These are phyloP conservation scores for Psilanteris sp. DNA, from an alignment of 1,140 invertebrate species.

Conservation along the genomic window DNA sequence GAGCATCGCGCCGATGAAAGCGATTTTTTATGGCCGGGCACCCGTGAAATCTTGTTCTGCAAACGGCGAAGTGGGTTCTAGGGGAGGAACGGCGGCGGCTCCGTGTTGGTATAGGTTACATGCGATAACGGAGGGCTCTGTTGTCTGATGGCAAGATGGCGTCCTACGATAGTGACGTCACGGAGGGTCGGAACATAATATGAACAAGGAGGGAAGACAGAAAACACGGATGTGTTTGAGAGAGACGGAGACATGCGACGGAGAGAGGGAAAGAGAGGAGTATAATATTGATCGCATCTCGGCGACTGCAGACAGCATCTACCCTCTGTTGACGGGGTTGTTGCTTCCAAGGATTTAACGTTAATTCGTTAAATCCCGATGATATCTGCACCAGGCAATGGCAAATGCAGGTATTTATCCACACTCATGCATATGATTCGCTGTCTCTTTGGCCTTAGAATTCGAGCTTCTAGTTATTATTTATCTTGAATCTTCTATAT, in stretches of 20 bases:
- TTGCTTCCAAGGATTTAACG: constrained; percentile 77
- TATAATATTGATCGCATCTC: constrained; percentile 80
- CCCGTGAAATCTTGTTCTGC: constrained; percentile 46
- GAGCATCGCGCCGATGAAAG: constrained; percentile 46
- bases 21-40: constrained; percentile 25
- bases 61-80: constrained; percentile 42
- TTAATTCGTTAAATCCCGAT: constrained; percentile 71
- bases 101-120: constrained; percentile 56
- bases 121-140: constrained; percentile 76
- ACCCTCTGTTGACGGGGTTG: constrained; percentile 78
- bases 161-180: constrained; percentile 80
- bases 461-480: constrained; percentile 31
- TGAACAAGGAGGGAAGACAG: constrained; percentile 48
- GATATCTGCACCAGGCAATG: constrained; percentile 54
- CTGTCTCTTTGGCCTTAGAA: constrained; percentile 36
- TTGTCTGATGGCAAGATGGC: constrained; percentile 81
- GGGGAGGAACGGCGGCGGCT: constrained; percentile 50
- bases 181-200: constrained; percentile 66
- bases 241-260: constrained; percentile 29
- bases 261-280: constrained; percentile 56
- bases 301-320: constrained; percentile 78
- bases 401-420: constrained; percentile 62
- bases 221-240: background rate
- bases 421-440: constrained; percentile 60
- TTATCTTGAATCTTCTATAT: constrained; percentile 55